Conservation (phyloP, 2,797 vertebrate species). For the Rhynchotus rufescens region DNA sequence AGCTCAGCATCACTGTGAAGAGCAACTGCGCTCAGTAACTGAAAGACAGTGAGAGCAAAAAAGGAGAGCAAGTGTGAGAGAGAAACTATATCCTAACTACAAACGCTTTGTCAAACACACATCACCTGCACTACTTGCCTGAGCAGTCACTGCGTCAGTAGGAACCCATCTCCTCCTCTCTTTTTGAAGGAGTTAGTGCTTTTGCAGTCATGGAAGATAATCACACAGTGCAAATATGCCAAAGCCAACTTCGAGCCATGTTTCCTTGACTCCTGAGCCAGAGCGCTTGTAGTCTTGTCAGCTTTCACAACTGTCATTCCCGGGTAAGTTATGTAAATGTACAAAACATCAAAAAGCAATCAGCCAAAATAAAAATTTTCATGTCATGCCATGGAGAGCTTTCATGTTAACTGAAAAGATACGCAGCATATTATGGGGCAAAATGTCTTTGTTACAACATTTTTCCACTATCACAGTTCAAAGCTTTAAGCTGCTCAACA, state of each 20-base stretch:
- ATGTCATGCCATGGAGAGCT: not conserved
- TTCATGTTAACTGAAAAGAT: not conserved
- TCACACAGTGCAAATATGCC: not conserved
- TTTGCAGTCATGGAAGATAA: not conserved
- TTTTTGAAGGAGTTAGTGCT: not conserved
- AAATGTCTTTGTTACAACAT: not conserved
- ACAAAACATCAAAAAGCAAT: conserved; percentile 31
- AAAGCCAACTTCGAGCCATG: not conserved
- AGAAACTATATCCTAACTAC: not conserved
- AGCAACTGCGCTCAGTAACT: not conserved
- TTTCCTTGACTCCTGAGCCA: not conserved
- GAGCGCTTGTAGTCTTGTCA: not conserved
- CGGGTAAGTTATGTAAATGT: conserved; percentile 4
- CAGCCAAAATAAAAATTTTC: not conserved
- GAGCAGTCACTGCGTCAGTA: not conserved
- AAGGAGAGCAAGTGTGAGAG: not conserved
- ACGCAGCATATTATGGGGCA: not conserved
- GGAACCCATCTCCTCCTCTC: not conserved
- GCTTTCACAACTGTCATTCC: not conserved
- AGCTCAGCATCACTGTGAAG: not conserved
- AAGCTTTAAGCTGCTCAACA: not conserved
- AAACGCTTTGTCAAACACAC: not conserved
- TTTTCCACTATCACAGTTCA: not conserved
- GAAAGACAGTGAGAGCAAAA: not conserved
- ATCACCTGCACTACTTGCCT: not conserved